Evolutionary conservation across 1,140 invertebrate species (phyloP), one percentile per base, ranked within the genome.

Genomic region (Penaeus indicus): DNA sequence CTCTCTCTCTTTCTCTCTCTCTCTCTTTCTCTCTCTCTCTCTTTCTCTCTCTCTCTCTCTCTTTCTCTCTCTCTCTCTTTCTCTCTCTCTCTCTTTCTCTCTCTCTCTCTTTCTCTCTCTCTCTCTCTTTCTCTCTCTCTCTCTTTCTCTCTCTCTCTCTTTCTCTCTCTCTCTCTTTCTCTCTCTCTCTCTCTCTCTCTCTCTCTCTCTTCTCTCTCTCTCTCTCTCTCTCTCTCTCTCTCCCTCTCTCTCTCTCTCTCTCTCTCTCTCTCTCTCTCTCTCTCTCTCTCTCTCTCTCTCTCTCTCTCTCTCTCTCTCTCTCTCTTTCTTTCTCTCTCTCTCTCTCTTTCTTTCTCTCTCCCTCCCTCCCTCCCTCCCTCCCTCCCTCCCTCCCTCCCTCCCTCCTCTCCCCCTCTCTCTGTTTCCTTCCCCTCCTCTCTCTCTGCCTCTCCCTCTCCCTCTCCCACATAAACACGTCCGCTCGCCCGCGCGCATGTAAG

Each of bases 271-370:
- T 78, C 75, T 21, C 38, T 32, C 5, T 78, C n/a, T 38, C 32
- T 32, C 75, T 78, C 32, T 38, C 75, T 21, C 38, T 32, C 60
- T 83, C n/a, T 63, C 47, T 83, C 22, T 83, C 38, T 18, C 62
- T 22, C 62, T n/a, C 60, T 25, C 47, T 63, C 38, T 25, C 25
- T 54, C 42, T 83, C 62, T 25, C 4, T 22, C 38, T 63, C 47
- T 63, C 25, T 63, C 19, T 63, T 5, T 5, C 27, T 63, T 22
- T 83, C 47, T 63, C 60, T 54, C 22, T 25, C 60, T 25, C 60
- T 25, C 60, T 83, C 67, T 21, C 16, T 72, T n/a, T 22, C 22
- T 72, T n/a, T 72, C 22, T 72, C 67, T n/a, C 67, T 72, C 22
- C 16, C 67, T 72, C 67, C 16, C 67, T 72, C 67, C 25, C 67